phyloP scores from a whole-genome alignment of 1,140 invertebrate species.

The Drosophila nebulosa region DNA sequence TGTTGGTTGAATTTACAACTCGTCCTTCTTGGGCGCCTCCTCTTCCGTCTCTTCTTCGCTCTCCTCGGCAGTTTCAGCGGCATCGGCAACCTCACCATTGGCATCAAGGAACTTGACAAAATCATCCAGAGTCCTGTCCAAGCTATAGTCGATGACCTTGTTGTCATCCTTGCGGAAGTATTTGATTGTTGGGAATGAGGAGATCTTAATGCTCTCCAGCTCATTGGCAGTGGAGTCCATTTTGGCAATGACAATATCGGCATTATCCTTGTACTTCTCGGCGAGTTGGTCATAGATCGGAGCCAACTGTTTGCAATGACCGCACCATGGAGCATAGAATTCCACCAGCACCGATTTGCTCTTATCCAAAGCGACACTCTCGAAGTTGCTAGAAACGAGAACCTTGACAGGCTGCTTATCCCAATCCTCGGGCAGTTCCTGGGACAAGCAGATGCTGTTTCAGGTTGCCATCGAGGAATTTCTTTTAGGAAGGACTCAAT shows the following conservation, averaged over 20 bases:
- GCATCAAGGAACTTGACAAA: conserved; percentile 95
- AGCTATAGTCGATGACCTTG: conserved; percentile 96
- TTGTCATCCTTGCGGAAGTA: conserved; percentile 96
- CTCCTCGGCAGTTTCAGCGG: conserved; percentile 53
- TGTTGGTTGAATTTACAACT: conserved; percentile 69
- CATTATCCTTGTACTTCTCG: conserved; percentile 91
- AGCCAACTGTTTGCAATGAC: conserved; percentile 97
- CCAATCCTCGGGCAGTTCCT: conserved; percentile 98
- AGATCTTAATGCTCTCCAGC: conserved; percentile 96
- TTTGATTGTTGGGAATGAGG: conserved; percentile 98
- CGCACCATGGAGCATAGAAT: conserved; percentile 99
- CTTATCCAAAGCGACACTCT: conserved; percentile 94
- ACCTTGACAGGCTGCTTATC: conserved; percentile 96
- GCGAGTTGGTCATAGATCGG: conserved; percentile 95
- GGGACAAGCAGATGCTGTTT: conserved; percentile 96
- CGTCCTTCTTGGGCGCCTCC: conserved; percentile 76
- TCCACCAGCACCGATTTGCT: conserved; percentile 97
- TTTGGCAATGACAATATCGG: conserved; percentile 96
- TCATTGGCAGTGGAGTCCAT: conserved; percentile 99
- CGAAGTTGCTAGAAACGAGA: conserved; percentile 97
- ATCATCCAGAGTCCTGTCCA: conserved; percentile 96
- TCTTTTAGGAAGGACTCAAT: conserved; percentile 92
- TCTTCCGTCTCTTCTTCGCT: conserved; percentile 61
- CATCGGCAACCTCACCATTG: conserved; percentile 68
- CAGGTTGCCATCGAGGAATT: conserved; percentile 94